Evolutionary conservation across 2,113 vertebrate species (phyloP), one percentile per base, ranked within the genome.

Genomic region (Syrrhaptes paradoxus): DNA sequence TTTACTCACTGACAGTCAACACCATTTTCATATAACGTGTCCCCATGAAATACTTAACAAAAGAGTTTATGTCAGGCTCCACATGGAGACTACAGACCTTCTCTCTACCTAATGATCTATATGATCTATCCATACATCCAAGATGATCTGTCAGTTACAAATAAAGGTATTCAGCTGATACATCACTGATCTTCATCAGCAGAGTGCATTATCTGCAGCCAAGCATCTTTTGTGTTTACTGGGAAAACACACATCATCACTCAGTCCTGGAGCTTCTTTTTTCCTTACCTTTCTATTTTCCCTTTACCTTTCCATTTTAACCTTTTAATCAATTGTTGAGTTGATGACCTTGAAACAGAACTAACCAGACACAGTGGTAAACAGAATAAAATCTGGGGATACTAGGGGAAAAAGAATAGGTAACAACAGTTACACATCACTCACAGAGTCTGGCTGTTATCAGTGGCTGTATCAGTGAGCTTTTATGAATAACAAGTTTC

Each of bases 111-210:
- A 84, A 95, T 81, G 58, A 84, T 72, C 48, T 43, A 28, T 26
- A 36, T 4, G 5, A 70, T 85, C 86, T 63, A 34, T 85, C 65
- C 92, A 65, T 52, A 62, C 22, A 32, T 55, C 74, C 32, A 57
- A 67, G 66, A 95, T 45, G 58, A 94, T 65, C 67, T 89, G 79
- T 85, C 57, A 72, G 57, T 7, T 81, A 75, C 32, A 54, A 41
- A 86, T 88, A 89, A 90, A 55, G 83, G 41, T 71, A 26, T 13
- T 92, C 55, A 87, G 77, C 51, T 91, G 43, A 41, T 10, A 16
- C 85, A 77, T 74, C 75, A 63, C 90, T 94, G 80, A 89, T 96
- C 89, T 92, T 91, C 94, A 81, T 67, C 94, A 76, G 15, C 49
- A 24, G 7, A 95, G 45, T 45, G 13, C 32, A 59, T 86, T 89